Evolutionary conservation across 1,140 invertebrate genomes (phyloP).

Genomic region (Scaptomyza pallida): DNA sequence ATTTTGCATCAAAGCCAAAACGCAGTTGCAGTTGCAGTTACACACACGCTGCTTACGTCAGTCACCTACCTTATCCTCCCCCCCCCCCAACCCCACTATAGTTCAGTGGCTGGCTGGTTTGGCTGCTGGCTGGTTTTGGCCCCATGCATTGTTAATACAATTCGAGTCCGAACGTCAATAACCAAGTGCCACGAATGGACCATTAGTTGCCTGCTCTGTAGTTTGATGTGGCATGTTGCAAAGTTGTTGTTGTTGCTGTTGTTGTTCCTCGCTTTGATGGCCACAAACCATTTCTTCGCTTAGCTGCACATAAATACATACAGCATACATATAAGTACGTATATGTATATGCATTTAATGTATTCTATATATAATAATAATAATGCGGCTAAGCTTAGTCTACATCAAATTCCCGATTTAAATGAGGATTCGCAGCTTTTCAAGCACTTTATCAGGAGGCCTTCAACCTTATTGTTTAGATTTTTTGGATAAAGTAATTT

Average conservation of each 20-base stretch:
- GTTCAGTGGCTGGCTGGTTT: constrained; percentile 32
- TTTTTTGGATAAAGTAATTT: constrained; percentile 14
- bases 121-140: constrained; percentile 26
- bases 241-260: constrained; percentile 11
- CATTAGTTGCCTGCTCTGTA: constrained; percentile 67
- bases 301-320: constrained; percentile 44
- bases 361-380: constrained; percentile 59
- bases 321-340: not conserved
- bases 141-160: constrained; percentile 79
- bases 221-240: constrained; percentile 56
- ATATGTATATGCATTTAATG: constrained; percentile 42
- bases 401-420: too few species aligned
- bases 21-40: constrained; percentile 51
- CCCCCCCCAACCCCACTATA: not conserved
- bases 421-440: too few species aligned
- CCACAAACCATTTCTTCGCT: constrained; percentile 50
- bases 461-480: not conserved
- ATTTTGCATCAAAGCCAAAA: constrained; percentile 80
- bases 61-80: not conserved
- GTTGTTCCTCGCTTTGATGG: constrained; percentile 36
- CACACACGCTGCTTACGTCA: constrained; percentile 23
- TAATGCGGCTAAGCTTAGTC: constrained; percentile 42
- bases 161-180: constrained; percentile 80
- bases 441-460: too few species aligned
- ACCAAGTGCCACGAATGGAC: constrained; percentile 82